These are phyloP conservation scores for Apeltes quadracus DNA, from an alignment of 2,113 vertebrate genomes.

Conservation along the genomic window DNA sequence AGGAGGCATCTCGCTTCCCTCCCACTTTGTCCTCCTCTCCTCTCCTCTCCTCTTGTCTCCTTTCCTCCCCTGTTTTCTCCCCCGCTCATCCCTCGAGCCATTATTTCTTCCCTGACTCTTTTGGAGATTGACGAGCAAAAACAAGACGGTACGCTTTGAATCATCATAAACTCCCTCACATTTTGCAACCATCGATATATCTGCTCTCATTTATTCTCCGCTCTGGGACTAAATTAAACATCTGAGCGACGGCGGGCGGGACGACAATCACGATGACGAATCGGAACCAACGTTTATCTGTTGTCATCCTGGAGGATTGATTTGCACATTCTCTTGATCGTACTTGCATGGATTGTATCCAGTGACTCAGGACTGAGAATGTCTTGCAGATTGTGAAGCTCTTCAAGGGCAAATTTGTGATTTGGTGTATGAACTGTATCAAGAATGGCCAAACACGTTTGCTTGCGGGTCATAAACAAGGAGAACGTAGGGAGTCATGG, in stretches of 20 bases:
- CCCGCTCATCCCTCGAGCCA: not conserved
- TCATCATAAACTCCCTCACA: not conserved
- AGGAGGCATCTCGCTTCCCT: constrained; percentile 19
- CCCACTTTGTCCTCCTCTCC: constrained; percentile 9
- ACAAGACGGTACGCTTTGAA: not conserved
- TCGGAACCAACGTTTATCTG: not conserved
- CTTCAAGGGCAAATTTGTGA: too few relatives aligned
- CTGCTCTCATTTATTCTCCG: not conserved
- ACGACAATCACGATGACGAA: not conserved
- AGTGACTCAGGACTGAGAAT: too few relatives aligned
- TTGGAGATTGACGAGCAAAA: not conserved
- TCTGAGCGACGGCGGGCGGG: not conserved
- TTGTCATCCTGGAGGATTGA: not conserved
- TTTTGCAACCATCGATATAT: not conserved
- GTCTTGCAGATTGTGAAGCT: too few relatives aligned
- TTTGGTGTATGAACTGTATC: too few relatives aligned
- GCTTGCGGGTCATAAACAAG: too few relatives aligned
- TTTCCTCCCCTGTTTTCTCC: not conserved
- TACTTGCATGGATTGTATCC: not conserved
- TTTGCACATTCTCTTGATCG: not conserved
- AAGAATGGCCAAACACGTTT: too few relatives aligned
- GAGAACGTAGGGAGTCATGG: too few relatives aligned
- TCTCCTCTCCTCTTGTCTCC: not conserved
- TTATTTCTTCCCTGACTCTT: constrained; percentile 1
- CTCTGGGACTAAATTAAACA: not conserved